phyloP scores from a whole-genome alignment of 1,140 invertebrate genomes.

The Megalopta genalis region DNA sequence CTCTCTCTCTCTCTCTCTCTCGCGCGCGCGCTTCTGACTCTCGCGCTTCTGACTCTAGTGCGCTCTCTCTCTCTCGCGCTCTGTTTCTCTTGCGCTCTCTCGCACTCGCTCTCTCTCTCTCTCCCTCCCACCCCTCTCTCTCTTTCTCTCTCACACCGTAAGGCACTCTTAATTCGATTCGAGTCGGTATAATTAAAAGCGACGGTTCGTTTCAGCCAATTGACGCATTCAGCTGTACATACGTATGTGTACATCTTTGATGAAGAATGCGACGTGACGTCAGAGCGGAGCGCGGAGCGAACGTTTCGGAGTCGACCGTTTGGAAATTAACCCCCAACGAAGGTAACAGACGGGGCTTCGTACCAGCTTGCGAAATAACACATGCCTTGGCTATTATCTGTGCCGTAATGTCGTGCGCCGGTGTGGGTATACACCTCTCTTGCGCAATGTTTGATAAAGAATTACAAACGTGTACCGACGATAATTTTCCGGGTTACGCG shows the following conservation, averaged over 20 bases:
- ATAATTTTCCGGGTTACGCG: neutral
- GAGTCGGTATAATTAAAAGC: conserved; percentile 16
- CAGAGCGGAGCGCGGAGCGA: neutral
- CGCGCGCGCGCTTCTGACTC: too few relatives aligned
- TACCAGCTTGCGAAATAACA: conserved; percentile 8
- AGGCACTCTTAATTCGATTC: neutral
- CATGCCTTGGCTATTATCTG: conserved; percentile 16
- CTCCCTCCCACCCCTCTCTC: too few relatives aligned
- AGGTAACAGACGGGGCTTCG: neutral
- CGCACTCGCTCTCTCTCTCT: too few relatives aligned
- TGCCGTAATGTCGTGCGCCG: conserved; percentile 7
- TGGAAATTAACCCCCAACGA: neutral
- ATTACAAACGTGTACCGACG: conserved; percentile 5
- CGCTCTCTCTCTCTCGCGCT: too few relatives aligned
- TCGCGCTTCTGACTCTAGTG: too few relatives aligned
- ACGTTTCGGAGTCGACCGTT: neutral
- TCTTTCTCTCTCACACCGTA: too few relatives aligned
- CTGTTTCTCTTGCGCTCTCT: too few relatives aligned
- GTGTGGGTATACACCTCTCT: neutral
- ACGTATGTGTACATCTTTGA: conserved; percentile 1
- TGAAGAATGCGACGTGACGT: neutral
- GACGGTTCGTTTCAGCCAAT: conserved; percentile 5
- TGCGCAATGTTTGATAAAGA: conserved; percentile 14
- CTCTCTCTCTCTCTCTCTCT: too few relatives aligned
- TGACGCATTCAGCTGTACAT: neutral